Base-by-base conservation (phyloP, 2,113 vertebrate species). In the Cryptotis parvus region DNA sequence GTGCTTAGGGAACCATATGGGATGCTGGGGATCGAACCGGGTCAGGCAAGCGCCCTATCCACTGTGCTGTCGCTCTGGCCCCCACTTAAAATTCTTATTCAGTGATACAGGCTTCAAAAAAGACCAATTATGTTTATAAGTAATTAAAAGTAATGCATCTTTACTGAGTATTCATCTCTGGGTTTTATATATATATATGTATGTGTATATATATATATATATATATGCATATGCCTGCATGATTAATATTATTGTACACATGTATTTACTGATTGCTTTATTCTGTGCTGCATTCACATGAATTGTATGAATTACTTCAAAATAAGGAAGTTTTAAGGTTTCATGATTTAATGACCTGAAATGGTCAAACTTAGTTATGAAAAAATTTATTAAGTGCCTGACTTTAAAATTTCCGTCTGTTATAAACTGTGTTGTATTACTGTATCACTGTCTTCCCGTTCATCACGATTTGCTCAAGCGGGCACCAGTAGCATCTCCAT, bases 331-430 rank as follows among this genome's bases (percentile, higher is more conserved):
- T 81, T 81, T 84, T 7, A 88, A 86, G 68, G 61, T 49, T 79
- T 94, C 90, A n/a, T 75, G 55, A 74, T 72, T 43, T 29, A 93
- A 43, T 89, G 63, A 91, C n/a, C 27, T 92, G 41, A 22, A 63
- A 70, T 87, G 29, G 61, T 55, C 33, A 92, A 31, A 12, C 68
- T 92, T 70, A 79, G 27, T 49, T 74, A 33, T 63, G 73, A 52
- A 79, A n/a, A 88, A 84, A 55, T 68, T 12, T 49, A 84, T 55
- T 68, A 69, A 10, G 82, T 61, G 9, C 33, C 11, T 76, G 68
- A 72, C 11, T 72, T 79, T 45, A 70, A 82, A 14, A 6, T 86
- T 90, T 93, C 4, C 22, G 91, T 89, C 20, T 79, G 24, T 92
- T 39, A n/a, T 72, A 58, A 92, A 37, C 26, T 84, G 1, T 74